These are phyloP conservation scores for Kryptolebias ocellatus DNA, from an alignment of 2,797 vertebrate species.

Conservation along the genomic window DNA sequence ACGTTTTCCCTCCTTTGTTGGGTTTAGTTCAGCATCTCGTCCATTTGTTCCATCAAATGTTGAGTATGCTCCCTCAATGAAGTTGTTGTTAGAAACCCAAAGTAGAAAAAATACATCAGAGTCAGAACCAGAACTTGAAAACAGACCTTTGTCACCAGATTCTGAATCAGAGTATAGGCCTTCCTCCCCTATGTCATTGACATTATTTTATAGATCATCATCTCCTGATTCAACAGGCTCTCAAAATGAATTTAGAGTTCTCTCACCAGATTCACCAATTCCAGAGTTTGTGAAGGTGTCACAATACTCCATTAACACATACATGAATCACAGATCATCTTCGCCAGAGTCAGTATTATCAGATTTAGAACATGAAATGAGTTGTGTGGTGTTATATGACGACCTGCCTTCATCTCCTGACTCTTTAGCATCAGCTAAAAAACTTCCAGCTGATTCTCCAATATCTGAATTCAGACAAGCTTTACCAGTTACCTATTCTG, in stretches of 20 bases:
- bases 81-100: slow-evolving; percentile 6
- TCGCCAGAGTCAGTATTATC: slow-evolving; percentile 64
- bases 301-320: background rate
- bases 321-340: slow-evolving; percentile 5
- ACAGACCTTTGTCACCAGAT: slow-evolving; percentile 46
- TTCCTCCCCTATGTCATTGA: slow-evolving; percentile 38
- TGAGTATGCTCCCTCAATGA: slow-evolving; percentile 26
- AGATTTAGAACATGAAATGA: slow-evolving; percentile 28
- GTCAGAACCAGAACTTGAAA: slow-evolving; percentile 32
- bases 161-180: slow-evolving; percentile 40
- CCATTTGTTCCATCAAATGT: slow-evolving; percentile 36
- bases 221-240: slow-evolving; percentile 50
- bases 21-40: slow-evolving; percentile 43
- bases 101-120: slow-evolving; percentile 28
- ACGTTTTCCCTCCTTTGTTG: slow-evolving; percentile 52
- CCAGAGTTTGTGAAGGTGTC: slow-evolving; percentile 25
- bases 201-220: slow-evolving; percentile 37
- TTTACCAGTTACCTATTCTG: background rate
- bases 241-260: slow-evolving; percentile 27
- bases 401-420: slow-evolving; percentile 46
- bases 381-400: slow-evolving; percentile 7
- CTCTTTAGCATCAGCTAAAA: slow-evolving; percentile 13
- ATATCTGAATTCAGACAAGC: slow-evolving; percentile 44
- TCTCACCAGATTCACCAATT: slow-evolving; percentile 51
- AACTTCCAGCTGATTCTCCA: slow-evolving; percentile 57